A percentile compares a stretch with the other conserved stretches of the same genome.
Conservation (phyloP, 2,888 invertebrate genomes). For the Cistogaster globosa region DNA sequence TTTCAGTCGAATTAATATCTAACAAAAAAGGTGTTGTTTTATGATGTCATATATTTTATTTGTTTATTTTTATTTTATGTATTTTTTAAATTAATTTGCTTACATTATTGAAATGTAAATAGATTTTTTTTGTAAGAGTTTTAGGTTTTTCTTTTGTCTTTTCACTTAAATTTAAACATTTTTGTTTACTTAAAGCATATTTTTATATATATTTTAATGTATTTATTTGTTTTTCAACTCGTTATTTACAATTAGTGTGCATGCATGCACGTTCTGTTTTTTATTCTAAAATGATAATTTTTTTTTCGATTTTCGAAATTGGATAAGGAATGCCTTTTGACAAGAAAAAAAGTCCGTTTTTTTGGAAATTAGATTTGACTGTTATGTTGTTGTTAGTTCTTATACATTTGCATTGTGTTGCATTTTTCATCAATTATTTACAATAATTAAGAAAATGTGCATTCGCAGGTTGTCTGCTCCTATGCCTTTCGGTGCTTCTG, state of each 20-base stretch:
- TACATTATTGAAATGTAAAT: slow-evolving; percentile 66
- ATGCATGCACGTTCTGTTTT: slow-evolving; percentile 37
- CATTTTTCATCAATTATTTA: slow-evolving; percentile 44
- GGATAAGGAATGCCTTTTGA: slow-evolving; percentile 71
- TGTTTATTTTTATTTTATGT: slow-evolving; percentile 65
- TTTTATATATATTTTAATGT: slow-evolving; percentile 46
- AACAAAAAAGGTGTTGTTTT: not conserved
- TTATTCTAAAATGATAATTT: slow-evolving; percentile 51
- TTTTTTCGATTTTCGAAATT: slow-evolving; percentile 62
- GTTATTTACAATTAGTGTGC: slow-evolving; percentile 68
- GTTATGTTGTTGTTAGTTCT: not conserved
- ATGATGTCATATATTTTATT: slow-evolving; percentile 66
- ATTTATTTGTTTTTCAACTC: slow-evolving; percentile 49
- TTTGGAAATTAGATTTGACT: slow-evolving; percentile 30
- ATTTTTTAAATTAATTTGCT: slow-evolving; percentile 49
- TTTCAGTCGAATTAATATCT: not conserved
- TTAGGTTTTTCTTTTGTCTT: slow-evolving; percentile 62
- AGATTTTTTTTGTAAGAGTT: slow-evolving; percentile 50
- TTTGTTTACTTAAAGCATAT: slow-evolving; percentile 63
- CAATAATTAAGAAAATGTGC: slow-evolving; percentile 43
- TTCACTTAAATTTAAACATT: slow-evolving; percentile 64
- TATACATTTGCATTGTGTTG: slow-evolving; percentile 12
- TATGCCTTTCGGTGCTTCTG: not conserved
- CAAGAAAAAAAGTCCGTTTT: slow-evolving; percentile 60
- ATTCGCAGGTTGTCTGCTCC: slow-evolving; percentile 21